These are phyloP conservation scores for Esox niger DNA, from an alignment of 2,113 vertebrate species.

Conservation along the genomic window DNA sequence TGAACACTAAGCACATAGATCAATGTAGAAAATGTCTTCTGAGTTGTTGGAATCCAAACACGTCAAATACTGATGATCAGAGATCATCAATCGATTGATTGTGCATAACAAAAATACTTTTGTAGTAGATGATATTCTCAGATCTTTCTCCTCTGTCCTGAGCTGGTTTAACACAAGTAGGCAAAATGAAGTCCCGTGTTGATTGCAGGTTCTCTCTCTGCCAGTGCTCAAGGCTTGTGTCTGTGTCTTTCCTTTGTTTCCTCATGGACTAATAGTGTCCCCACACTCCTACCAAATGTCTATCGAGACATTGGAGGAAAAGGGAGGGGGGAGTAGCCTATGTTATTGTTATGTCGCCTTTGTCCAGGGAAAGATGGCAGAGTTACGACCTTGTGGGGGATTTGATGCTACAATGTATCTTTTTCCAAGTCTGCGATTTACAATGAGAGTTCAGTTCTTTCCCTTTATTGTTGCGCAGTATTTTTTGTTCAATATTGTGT, in stretches of 20 bases:
- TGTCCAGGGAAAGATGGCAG: slow-evolving; percentile 26
- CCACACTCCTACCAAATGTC: not conserved
- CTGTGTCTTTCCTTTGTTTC: not conserved
- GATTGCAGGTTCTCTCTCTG: not conserved
- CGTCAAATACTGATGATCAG: not conserved
- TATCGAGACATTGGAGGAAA: slow-evolving; percentile 18
- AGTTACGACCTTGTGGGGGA: slow-evolving; percentile 42
- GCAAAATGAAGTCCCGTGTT: not conserved
- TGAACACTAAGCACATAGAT: not conserved
- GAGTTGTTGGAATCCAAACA: not conserved
- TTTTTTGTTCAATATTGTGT: no score
- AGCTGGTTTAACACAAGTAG: not conserved
- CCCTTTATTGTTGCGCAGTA: no score
- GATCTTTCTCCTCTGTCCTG: not conserved
- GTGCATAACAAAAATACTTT: not conserved
- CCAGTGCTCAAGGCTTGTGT: not conserved
- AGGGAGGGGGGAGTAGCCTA: not conserved
- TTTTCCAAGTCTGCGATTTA: slow-evolving; percentile 15
- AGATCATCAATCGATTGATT: not conserved
- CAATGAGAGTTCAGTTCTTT: not conserved
- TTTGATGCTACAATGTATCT: slow-evolving; percentile 23
- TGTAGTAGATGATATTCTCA: not conserved
- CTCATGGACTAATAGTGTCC: not conserved
- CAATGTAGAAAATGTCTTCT: not conserved
- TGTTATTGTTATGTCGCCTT: slow-evolving; percentile 23